phyloP scores from a whole-genome alignment of 2,113 vertebrate genomes.

The Solea solea region DNA sequence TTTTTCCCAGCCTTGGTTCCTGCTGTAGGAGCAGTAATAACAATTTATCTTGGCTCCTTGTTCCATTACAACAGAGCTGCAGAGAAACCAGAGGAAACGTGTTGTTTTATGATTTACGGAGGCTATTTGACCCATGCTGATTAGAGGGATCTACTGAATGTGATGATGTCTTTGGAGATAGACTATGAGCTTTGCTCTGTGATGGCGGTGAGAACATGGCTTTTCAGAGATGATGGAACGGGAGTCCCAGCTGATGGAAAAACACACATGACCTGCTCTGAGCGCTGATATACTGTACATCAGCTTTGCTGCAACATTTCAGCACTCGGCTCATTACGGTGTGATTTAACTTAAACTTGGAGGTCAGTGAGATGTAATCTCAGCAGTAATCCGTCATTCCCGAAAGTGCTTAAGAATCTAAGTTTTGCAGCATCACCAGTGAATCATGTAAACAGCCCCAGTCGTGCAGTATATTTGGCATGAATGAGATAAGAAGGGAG shows the following conservation, averaged over 20 bases:
- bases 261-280: constrained; percentile 54
- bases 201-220: constrained; percentile 41
- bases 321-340: neutral
- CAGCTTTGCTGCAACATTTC: constrained; percentile 11
- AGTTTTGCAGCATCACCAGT: constrained; percentile 6
- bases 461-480: constrained; percentile 2
- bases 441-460: constrained; percentile 3
- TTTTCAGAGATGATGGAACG: constrained; percentile 59
- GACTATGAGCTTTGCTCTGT: constrained; percentile 63
- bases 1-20: constrained; percentile 53
- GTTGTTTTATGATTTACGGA: constrained; percentile 81
- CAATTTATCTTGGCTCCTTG: constrained; percentile 82
- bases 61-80: constrained; percentile 77
- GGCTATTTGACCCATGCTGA: constrained; percentile 80
- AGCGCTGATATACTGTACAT: constrained; percentile 32
- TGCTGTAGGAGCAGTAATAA: constrained; percentile 78
- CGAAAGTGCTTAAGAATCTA: constrained; percentile 9
- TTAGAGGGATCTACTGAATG: constrained; percentile 74
- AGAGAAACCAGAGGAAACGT: constrained; percentile 74
- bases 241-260: constrained; percentile 54
- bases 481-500: constrained; percentile 17
- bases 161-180: constrained; percentile 69
- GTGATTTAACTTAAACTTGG: constrained; percentile 20
- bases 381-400: constrained; percentile 6
- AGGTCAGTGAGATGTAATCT: constrained; percentile 19